Evolutionary conservation across 2,797 vertebrate genomes (phyloP).

Genomic region (Gymnocypris eckloni): DNA sequence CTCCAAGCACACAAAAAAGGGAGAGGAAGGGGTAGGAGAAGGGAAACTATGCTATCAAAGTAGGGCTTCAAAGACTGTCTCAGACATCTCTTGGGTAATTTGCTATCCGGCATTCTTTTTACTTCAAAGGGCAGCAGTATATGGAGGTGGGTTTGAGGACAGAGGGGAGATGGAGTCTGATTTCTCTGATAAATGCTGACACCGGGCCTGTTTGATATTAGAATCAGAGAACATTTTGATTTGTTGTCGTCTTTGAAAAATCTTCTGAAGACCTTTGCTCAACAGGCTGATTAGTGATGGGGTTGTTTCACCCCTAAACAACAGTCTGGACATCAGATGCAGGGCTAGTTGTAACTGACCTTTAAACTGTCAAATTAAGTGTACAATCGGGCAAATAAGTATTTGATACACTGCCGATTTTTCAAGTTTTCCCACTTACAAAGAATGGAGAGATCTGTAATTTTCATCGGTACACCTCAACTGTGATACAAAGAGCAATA

Average conservation of each 20-base stretch:
- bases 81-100: slow-evolving; percentile 87
- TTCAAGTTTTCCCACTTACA: too few relatives aligned
- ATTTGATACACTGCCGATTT: too few relatives aligned
- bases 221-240: slow-evolving; percentile 86
- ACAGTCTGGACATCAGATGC: not conserved
- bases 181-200: slow-evolving; percentile 91
- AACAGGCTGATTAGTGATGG: slow-evolving; percentile 37
- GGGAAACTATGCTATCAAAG: slow-evolving; percentile 85
- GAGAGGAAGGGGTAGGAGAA: slow-evolving; percentile 44
- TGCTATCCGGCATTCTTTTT: slow-evolving; percentile 83
- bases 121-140: slow-evolving; percentile 86
- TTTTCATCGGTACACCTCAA: too few relatives aligned
- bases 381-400: too few relatives aligned
- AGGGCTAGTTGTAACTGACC: not conserved
- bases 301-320: not conserved
- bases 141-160: slow-evolving; percentile 69
- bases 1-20: slow-evolving; percentile 14
- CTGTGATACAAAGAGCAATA: too few relatives aligned
- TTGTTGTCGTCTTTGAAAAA: slow-evolving; percentile 88
- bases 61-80: slow-evolving; percentile 86
- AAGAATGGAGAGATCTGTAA: too few relatives aligned
- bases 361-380: not conserved
- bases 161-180: slow-evolving; percentile 80
- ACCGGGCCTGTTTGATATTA: slow-evolving; percentile 88
- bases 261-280: slow-evolving; percentile 84